These are phyloP conservation scores for Macroglossus sobrinus DNA, from an alignment of 2,113 vertebrate genomes.

Conservation along the genomic window DNA sequence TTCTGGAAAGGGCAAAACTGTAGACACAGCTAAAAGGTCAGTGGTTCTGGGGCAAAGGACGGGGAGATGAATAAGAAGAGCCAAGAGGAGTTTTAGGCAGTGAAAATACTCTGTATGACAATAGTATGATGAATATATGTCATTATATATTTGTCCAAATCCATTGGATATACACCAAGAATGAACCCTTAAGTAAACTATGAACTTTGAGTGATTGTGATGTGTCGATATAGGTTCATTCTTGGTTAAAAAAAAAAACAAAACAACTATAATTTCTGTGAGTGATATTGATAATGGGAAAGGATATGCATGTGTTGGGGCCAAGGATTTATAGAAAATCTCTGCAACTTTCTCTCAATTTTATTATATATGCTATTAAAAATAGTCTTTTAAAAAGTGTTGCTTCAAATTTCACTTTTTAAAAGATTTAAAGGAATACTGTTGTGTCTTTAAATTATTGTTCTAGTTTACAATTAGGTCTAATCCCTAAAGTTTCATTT, in stretches of 20 bases:
- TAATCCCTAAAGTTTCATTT: conserved; percentile 23
- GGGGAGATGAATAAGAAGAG: neutral
- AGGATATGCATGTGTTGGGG: neutral
- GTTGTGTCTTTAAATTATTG: neutral
- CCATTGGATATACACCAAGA: neutral
- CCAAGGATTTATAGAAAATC: neutral
- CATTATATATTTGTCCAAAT: neutral
- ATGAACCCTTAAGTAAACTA: neutral
- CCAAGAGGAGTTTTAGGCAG: neutral
- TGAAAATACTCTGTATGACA: neutral
- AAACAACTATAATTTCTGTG: neutral
- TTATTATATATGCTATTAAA: neutral
- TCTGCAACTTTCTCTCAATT: neutral
- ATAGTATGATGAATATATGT: neutral
- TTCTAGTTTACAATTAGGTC: neutral
- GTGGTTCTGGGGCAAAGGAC: neutral
- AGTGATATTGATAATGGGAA: neutral
- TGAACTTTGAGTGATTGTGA: neutral
- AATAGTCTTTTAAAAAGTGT: neutral
- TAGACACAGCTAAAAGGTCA: neutral
- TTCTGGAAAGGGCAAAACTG: neutral
- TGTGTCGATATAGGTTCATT: neutral
- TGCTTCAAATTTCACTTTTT: neutral
- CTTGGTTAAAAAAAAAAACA: neutral
- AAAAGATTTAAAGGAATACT: conserved; percentile 4